Percentiles rank a stretch among this genome's conserved stretches.
These are phyloP conservation scores for Meiosimyza platycephala DNA, from an alignment of 2,888 invertebrate species.

Conservation along the genomic window DNA sequence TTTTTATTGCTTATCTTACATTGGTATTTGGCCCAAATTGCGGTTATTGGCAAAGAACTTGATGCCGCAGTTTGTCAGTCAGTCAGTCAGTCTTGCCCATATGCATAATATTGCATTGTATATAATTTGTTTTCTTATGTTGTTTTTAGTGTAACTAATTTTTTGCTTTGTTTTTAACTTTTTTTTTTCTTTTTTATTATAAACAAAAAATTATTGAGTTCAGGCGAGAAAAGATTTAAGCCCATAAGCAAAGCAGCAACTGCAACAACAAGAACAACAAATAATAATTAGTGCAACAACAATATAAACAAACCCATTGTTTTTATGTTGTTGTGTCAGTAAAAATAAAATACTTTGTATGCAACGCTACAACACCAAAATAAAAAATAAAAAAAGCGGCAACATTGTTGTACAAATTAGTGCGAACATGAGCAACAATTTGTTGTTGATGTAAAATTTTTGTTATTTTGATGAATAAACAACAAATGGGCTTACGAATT, in stretches of 20 bases:
- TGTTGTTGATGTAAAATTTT: no score
- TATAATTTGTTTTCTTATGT: background rate
- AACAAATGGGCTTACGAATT: no score
- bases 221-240: conserved; percentile 6
- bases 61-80: background rate
- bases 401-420: conserved; percentile 18
- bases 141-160: background rate
- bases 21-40: conserved; percentile 24
- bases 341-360: background rate
- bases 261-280: background rate
- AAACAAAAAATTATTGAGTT: conserved; percentile 3
- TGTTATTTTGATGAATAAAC: no score
- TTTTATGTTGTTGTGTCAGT: background rate
- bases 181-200: conserved; percentile 19
- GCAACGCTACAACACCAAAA: background rate
- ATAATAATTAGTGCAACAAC: background rate
- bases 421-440: no score
- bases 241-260: background rate
- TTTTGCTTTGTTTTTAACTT: background rate
- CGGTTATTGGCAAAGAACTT: conserved; percentile 26
- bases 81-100: background rate
- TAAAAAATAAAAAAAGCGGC: conserved; percentile 1
- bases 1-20: background rate
- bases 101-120: background rate
- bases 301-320: conserved; percentile 23